Evolutionary conservation across 2,888 invertebrate genomes (phyloP).

Genomic region (Drosophila quinaria): DNA sequence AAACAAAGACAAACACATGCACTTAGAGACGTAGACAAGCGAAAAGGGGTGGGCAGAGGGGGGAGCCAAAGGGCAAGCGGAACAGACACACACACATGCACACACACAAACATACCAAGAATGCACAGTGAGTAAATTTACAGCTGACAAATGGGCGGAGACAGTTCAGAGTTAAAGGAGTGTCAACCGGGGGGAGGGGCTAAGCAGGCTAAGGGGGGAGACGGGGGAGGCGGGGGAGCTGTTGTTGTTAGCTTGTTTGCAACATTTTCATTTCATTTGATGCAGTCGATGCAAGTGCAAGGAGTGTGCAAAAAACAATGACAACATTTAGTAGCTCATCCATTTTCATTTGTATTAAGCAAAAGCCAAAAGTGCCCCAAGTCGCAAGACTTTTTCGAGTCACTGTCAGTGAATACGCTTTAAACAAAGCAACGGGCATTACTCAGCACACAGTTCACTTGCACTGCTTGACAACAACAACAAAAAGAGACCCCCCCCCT

Average conservation of each 20-base stretch:
- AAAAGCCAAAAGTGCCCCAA: conserved; percentile 66
- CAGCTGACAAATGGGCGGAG: conserved; percentile 35
- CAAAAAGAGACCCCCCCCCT: not conserved
- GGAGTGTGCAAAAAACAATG: conserved; percentile 45
- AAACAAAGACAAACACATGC: conserved; percentile 72
- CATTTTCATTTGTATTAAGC: conserved; percentile 81
- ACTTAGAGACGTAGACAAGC: conserved; percentile 14
- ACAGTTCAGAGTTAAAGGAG: conserved; percentile 6
- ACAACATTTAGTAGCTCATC: conserved; percentile 79
- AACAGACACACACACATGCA: conserved; percentile 9
- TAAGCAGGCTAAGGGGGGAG: too few species aligned
- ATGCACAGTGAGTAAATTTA: conserved; percentile 48
- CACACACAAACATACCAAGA: conserved; percentile 21
- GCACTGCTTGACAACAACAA: conserved; percentile 3
- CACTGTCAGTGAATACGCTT: conserved; percentile 29
- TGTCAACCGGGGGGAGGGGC: not conserved
- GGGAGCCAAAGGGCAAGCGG: conserved; percentile 11
- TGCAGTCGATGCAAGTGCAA: conserved; percentile 56
- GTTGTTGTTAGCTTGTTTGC: conserved; percentile 67
- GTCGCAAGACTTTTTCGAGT: conserved; percentile 43
- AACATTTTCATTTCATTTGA: conserved; percentile 71
- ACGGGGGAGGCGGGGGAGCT: not conserved
- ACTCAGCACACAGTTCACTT: conserved; percentile 42
- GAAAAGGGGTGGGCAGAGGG: not conserved
- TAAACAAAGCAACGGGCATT: conserved; percentile 43